Conservation (phyloP, 1,140 invertebrate genomes). For the Cherax quadricarinatus region DNA sequence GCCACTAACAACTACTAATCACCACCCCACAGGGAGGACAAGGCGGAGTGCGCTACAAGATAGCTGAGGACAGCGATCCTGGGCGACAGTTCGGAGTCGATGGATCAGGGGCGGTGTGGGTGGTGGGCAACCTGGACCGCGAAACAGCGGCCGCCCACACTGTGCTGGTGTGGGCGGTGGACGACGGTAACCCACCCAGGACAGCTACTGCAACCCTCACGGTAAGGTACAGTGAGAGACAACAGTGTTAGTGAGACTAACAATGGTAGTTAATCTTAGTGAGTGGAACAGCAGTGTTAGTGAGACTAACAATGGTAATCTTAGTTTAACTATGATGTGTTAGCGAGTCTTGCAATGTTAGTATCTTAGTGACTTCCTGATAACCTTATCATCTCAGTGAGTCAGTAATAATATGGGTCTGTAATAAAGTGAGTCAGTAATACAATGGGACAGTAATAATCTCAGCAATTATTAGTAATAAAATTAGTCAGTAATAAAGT, state of each 20-base stretch:
- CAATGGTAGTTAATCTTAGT: too few relatives aligned
- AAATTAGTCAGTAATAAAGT: neutral
- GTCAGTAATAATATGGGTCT: too few relatives aligned
- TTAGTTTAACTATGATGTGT: too few relatives aligned
- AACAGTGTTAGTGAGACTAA: neutral
- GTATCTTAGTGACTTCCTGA: too few relatives aligned
- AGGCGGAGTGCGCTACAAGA: neutral
- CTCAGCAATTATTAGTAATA: too few relatives aligned
- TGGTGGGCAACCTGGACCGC: conserved; percentile 37
- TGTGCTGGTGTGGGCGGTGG: conserved; percentile 44
- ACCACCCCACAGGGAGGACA: conserved; percentile 11
- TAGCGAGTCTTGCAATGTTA: too few relatives aligned
- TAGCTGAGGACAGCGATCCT: conserved; percentile 27
- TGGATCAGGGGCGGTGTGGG: conserved; percentile 20
- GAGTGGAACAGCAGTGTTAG: neutral
- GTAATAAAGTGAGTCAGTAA: too few relatives aligned
- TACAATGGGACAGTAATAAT: too few relatives aligned
- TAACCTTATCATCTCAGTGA: too few relatives aligned
- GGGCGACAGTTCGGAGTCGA: conserved; percentile 18
- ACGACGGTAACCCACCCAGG: conserved; percentile 37
- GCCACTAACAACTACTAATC: neutral
- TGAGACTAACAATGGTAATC: too few relatives aligned
- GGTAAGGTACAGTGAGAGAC: neutral
- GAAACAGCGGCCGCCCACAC: conserved; percentile 25
- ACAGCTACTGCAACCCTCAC: conserved; percentile 40